phyloP scores from a whole-genome alignment of 2,113 vertebrate genomes.

The Oreochromis niloticus region DNA sequence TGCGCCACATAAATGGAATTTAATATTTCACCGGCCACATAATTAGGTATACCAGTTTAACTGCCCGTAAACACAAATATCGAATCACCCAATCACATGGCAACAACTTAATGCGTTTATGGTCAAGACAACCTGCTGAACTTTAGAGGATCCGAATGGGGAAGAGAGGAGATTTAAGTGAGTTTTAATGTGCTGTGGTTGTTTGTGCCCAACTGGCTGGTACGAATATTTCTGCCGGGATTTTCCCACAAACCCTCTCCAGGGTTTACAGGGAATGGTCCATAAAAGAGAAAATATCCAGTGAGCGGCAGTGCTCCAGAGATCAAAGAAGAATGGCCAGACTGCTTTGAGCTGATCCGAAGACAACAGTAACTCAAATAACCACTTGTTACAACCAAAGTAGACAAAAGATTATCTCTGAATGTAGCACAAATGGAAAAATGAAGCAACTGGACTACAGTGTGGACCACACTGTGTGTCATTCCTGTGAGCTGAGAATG shows the following conservation, averaged over 20 bases:
- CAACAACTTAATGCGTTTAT: neutral
- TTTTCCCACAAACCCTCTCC: neutral
- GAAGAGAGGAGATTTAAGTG: accelerated
- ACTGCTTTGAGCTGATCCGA: neutral
- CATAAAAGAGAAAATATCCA: neutral
- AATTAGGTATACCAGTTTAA: neutral
- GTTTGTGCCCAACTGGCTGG: accelerated
- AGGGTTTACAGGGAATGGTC: neutral
- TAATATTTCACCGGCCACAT: neutral
- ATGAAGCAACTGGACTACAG: neutral
- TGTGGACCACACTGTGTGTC: neutral
- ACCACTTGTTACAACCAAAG: neutral
- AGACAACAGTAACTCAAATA: neutral
- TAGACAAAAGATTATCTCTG: neutral
- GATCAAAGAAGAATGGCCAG: neutral
- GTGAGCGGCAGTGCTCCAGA: accelerated
- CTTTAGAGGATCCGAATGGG: neutral
- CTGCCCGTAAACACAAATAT: neutral
- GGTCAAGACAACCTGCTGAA: neutral
- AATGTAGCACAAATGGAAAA: neutral
- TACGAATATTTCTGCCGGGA: neutral
- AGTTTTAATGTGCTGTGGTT: neutral
- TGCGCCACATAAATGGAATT: neutral
- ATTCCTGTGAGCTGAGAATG: neutral
- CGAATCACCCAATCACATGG: neutral